Base-by-base conservation (phyloP, 2,797 vertebrate species). In the Neoniphon sammara region DNA sequence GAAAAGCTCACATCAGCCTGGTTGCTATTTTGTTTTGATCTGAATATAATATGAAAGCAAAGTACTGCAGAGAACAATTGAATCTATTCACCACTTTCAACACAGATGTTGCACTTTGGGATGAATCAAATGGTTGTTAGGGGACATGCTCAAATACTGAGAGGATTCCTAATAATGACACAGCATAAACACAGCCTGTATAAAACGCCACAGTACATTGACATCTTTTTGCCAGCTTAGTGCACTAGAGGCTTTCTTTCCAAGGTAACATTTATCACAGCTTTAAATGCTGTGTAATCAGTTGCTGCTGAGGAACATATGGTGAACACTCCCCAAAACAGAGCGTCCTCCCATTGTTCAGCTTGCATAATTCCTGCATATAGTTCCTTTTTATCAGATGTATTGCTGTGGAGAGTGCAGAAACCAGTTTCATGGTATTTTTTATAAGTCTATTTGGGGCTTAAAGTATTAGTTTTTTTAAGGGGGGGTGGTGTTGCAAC, bases 271-370 rank as follows among this genome's bases (percentile, higher is more conserved):
- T 75, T 34, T 68, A 77, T 71, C 65, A 71, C 71, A 15, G 11
- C 49, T 75, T 72, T 77, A 78, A 75, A 56, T 63, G 65, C 39
- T 54, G 57, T 62, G 63, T 70, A 82, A 80, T 78, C 66, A 59
- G 56, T 2, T 17, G 73, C 73, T 67, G 57, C 75, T 65, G 57
- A 27, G 62, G 56, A 78, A 68, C 36, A 8, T 71, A 79, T 66
- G 66, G 61, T 55, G 11, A 58, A 59, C 12, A 8, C 39, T 72
- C 61, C 11, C 70, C 63, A 58, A 65, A 58, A 23, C 66, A 59
- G 36, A 49, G 72, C 52, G 42, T 84, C 72, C 73, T 79, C 73
- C 67, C 55, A 56, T 70, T 25, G 63, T 56, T 71, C 52, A 3
- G 18, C 55, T 77, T 21, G 1, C 39, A 72, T 39, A 69, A 75